Evolutionary conservation across 2,113 vertebrate genomes (phyloP).

Genomic region (Zingel zingel): DNA sequence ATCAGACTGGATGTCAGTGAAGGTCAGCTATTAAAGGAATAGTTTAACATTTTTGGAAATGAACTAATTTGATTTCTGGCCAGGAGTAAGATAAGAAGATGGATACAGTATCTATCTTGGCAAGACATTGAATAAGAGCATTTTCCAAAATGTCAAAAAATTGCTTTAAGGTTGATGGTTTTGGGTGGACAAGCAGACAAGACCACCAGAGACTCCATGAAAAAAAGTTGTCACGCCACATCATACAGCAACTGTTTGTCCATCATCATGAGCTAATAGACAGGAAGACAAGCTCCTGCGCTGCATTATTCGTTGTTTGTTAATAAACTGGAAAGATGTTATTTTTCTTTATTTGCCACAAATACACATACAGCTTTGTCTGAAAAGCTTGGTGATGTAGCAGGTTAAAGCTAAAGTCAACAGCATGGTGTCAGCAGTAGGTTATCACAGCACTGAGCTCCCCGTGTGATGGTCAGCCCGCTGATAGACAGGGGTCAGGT

Average conservation of each 20-base stretch:
- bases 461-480: slow-evolving; percentile 24
- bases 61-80: neutral
- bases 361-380: slow-evolving; percentile 32
- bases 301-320: neutral
- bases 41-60: neutral
- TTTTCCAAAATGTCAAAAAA: no score
- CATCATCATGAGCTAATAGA: slow-evolving; percentile 35
- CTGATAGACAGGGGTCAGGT: slow-evolving; percentile 53
- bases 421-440: slow-evolving; percentile 65
- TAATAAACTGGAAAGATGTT: slow-evolving; percentile 14
- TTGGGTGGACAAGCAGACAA: neutral
- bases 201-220: neutral
- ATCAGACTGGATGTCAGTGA: neutral
- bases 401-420: slow-evolving; percentile 68
- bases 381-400: slow-evolving; percentile 29
- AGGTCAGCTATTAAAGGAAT: slow-evolving; percentile 1
- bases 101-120: neutral
- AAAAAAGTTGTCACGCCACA: neutral
- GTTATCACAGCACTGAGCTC: slow-evolving; percentile 60
- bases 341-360: neutral
- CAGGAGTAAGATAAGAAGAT: neutral
- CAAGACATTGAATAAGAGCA: neutral
- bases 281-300: neutral
- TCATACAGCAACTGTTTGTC: neutral
- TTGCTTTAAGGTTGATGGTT: neutral